Percentiles rank a stretch among this genome's conserved stretches.
phyloP scores from a whole-genome alignment of 2,797 vertebrate species.

The Lithobates sylvaticus region DNA sequence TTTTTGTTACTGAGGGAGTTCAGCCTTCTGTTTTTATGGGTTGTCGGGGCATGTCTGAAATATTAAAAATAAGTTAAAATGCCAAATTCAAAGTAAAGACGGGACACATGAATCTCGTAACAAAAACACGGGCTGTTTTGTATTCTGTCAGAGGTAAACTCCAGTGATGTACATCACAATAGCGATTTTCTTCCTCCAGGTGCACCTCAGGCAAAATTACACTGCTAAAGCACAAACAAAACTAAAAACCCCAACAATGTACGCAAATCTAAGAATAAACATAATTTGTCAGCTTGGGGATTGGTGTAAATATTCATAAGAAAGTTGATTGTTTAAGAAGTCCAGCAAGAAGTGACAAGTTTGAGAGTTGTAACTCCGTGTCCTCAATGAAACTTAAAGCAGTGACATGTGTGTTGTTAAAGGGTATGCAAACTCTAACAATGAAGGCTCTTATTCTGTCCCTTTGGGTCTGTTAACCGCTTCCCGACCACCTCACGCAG shows the following conservation, averaged over 20 bases:
- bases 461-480: too few species aligned
- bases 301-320: constrained; percentile 60
- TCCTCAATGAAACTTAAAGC: constrained; percentile 20
- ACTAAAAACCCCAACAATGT: constrained; percentile 43
- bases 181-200: constrained; percentile 60
- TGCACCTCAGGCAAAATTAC: constrained; percentile 59
- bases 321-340: constrained; percentile 53
- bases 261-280: constrained; percentile 60
- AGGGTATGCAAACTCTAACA: too few species aligned
- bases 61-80: constrained; percentile 35
- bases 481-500: too few species aligned
- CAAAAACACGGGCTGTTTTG: constrained; percentile 45
- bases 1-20: constrained; percentile 2
- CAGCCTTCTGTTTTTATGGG: neutral
- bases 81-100: constrained; percentile 38
- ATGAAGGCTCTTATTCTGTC: too few species aligned
- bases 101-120: constrained; percentile 31
- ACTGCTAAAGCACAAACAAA: constrained; percentile 56
- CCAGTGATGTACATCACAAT: constrained; percentile 60
- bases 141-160: constrained; percentile 55
- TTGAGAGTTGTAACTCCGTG: neutral
- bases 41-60: constrained; percentile 14
- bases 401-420: too few species aligned
- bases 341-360: constrained; percentile 34
- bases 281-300: constrained; percentile 45